A percentile compares a stretch with the other conserved stretches of the same genome.
Conservation (phyloP, 2,797 vertebrate species). For the Onychomys arenicola region DNA sequence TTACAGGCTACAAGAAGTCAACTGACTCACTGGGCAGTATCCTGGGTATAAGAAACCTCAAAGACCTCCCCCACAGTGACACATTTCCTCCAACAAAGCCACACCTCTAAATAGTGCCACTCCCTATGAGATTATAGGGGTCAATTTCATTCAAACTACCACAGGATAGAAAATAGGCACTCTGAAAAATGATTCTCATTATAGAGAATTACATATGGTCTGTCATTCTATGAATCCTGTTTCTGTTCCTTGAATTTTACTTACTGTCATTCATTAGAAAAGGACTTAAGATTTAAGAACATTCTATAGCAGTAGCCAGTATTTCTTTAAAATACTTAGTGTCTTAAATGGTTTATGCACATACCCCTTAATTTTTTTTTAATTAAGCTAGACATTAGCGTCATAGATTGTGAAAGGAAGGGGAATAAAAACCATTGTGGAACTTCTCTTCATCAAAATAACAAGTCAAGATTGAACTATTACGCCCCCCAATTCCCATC, state of each 20-base stretch:
- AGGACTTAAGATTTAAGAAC: constrained; percentile 51
- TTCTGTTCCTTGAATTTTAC: constrained; percentile 14
- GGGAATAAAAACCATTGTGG: constrained; percentile 74
- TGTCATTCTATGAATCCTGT: constrained; percentile 72
- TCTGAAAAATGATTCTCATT: constrained; percentile 76
- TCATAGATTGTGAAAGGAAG: constrained; percentile 80
- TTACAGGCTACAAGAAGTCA: neutral
- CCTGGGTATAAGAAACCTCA: neutral
- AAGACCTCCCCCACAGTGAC: neutral
- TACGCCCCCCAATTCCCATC: neutral
- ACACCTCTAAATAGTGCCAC: neutral
- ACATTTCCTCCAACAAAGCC: neutral
- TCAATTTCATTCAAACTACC: neutral
- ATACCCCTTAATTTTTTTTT: constrained; percentile 69
- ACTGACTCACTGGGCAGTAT: neutral
- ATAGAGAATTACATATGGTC: constrained; percentile 80
- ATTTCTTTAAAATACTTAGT: constrained; percentile 80
- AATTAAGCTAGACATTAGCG: constrained; percentile 74
- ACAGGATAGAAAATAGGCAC: constrained; percentile 67
- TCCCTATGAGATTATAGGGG: neutral
- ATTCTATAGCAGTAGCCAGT: constrained; percentile 82
- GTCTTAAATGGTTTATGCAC: constrained; percentile 85
- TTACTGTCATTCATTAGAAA: constrained; percentile 63
- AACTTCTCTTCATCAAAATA: constrained; percentile 84
- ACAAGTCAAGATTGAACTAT: constrained; percentile 69